Base-by-base conservation (phyloP, 2,888 invertebrate genomes). In the Limenitis arthemis region DNA sequence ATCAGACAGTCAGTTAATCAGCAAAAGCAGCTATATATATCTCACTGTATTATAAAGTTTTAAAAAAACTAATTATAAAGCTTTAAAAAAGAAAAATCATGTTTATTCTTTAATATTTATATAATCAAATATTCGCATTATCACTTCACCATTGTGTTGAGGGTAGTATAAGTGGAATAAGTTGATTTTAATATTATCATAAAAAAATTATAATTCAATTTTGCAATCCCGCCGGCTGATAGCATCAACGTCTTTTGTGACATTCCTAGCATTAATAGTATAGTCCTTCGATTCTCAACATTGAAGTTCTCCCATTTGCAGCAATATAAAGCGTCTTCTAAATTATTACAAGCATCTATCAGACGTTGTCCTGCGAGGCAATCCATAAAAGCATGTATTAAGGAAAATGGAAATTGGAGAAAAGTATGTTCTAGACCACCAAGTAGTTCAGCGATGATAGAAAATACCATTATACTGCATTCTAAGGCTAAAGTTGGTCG, bases 101-200 rank as follows among this genome's bases (percentile, higher is more conserved):
- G 34, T 34, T 9, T 5, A n/a, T n/a, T 36, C 9, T 36, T 36
- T n/a, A 9, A 1, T 36, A 36, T 36, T 36, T 36, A 36, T 8
- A 36, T 9, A 36, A 36, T 1, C 8, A 36, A 36, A 36, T 11
- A 36, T n/a, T n/a, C n/a, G n/a, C n/a, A n/a, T n/a, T n/a, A n/a
- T 49, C 54, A 48, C 30, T 51, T 55, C 38, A 74, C 59, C 5
- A 69, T 68, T 4, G 75, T 66, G 9, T 71, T 63, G 9, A 77
- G 58, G 8, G 77, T 68, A 1, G 74, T 73, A 37, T 75, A 78
- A 4, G 72, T 65, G 1, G 78, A 77, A 51, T 77, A 79, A 8
- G 74, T 67, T 0, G 67, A 66, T 31, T 62, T 73, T 1, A 66
- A 60, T 0, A 79, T 65, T 1, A 64, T 59, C 72, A 75, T 73